phyloP scores from a whole-genome alignment of 2,888 invertebrate species.

The Nomada hirtipes region DNA sequence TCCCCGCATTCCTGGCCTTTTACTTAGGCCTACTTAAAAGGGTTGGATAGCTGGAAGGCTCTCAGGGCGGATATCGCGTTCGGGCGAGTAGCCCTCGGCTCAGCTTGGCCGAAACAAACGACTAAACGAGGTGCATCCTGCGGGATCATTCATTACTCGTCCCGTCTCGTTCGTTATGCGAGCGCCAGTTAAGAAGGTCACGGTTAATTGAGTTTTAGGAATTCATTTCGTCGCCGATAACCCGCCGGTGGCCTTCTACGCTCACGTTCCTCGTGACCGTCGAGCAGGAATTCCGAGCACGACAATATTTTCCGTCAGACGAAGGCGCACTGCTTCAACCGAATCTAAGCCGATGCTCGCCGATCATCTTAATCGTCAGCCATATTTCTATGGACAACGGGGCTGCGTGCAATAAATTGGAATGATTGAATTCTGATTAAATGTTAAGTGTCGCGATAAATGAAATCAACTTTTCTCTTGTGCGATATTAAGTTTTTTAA shows the following conservation, averaged over 20 bases:
- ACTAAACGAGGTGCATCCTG: slow-evolving; percentile 55
- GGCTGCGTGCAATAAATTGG: too few relatives aligned
- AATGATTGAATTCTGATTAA: too few relatives aligned
- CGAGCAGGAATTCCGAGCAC: slow-evolving; percentile 61
- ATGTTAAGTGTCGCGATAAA: too few relatives aligned
- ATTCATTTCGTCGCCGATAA: slow-evolving; percentile 78
- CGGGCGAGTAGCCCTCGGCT: slow-evolving; percentile 51
- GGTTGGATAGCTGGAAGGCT: slow-evolving; percentile 72
- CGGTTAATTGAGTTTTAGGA: slow-evolving; percentile 80
- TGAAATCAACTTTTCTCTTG: too few relatives aligned
- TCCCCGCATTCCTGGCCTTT: slow-evolving; percentile 74
- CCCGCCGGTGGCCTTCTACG: slow-evolving; percentile 58
- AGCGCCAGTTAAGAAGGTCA: slow-evolving; percentile 60
- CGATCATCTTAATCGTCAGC: too few relatives aligned
- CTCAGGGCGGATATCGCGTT: slow-evolving; percentile 72
- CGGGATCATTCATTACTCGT: slow-evolving; percentile 70
- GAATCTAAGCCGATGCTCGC: too few relatives aligned
- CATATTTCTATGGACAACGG: too few relatives aligned
- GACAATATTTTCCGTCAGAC: slow-evolving; percentile 29
- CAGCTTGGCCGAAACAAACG: slow-evolving; percentile 30
- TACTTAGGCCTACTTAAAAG: slow-evolving; percentile 75
- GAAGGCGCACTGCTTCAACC: neutral
- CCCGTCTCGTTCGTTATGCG: slow-evolving; percentile 63
- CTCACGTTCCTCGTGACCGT: slow-evolving; percentile 30
- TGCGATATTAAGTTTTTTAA: too few relatives aligned